Percentiles rank a stretch among this genome's conserved stretches.
Evolutionary conservation across 2,888 invertebrate genomes (phyloP).

Genomic region (Dryobota labecula): DNA sequence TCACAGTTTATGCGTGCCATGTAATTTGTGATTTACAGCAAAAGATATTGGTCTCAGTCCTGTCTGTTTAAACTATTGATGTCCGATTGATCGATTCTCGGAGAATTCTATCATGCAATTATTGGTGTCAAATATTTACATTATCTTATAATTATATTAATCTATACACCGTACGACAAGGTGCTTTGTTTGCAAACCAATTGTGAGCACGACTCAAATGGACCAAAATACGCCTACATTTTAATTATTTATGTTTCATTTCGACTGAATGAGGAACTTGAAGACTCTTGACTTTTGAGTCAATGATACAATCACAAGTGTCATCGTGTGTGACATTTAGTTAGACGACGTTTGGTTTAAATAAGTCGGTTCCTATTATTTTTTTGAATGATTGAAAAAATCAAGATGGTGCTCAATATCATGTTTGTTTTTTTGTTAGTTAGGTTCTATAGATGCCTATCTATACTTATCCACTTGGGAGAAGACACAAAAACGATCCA

Average conservation of each 20-base stretch:
- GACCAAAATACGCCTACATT: constrained; percentile 2
- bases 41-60: too few species aligned
- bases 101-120: not conserved
- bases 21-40: too few species aligned
- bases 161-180: not conserved
- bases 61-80: not conserved
- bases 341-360: too few species aligned
- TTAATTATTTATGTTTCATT: constrained; percentile 1
- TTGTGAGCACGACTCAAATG: not conserved
- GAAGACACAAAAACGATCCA: not conserved
- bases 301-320: not conserved
- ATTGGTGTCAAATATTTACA: not conserved
- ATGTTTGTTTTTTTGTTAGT: too few species aligned
- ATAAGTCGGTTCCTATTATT: not conserved
- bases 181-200: constrained; percentile 3
- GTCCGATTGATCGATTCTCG: not conserved
- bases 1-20: too few species aligned
- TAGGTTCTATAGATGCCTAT: too few species aligned
- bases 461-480: too few species aligned
- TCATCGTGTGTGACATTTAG: not conserved
- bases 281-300: constrained; percentile 7
- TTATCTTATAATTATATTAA: not conserved
- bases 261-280: not conserved
- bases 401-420: too few species aligned
- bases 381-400: not conserved